Evolutionary conservation across 2,888 invertebrate species (phyloP).

Genomic region (Chrysolina haemoptera): DNA sequence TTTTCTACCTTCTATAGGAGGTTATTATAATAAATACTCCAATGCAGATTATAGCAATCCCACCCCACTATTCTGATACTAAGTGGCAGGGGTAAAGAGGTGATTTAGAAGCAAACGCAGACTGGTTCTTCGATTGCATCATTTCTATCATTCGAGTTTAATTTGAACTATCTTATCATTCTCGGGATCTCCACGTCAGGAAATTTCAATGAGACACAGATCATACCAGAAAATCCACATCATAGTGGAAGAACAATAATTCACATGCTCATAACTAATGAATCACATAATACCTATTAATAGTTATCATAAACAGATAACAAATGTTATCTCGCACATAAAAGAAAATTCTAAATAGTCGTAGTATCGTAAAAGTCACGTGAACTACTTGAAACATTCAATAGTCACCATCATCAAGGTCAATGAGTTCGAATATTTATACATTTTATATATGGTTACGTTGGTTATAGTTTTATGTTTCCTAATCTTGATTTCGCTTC

Average conservation of each 20-base stretch:
- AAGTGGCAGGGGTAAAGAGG: too few relatives aligned
- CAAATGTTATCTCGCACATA: not conserved
- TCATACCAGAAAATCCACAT: not conserved
- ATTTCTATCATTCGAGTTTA: too few relatives aligned
- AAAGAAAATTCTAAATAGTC: not conserved
- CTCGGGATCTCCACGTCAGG: not conserved
- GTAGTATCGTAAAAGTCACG: slow-evolving; percentile 9
- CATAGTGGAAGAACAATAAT: not conserved
- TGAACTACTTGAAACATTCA: slow-evolving; percentile 18
- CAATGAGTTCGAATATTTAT: slow-evolving; percentile 3
- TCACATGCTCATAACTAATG: not conserved
- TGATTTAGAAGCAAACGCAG: too few relatives aligned
- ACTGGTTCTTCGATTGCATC: too few relatives aligned
- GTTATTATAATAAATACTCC: too few relatives aligned
- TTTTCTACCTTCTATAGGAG: too few relatives aligned
- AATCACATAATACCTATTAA: slow-evolving; percentile 5
- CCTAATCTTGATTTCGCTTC: not conserved
- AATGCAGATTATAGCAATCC: too few relatives aligned
- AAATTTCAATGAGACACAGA: not conserved
- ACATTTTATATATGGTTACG: not conserved
- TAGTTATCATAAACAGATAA: slow-evolving; percentile 8
- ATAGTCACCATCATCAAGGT: slow-evolving; percentile 8
- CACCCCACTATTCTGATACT: too few relatives aligned
- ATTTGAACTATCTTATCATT: not conserved
- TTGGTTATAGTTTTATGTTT: not conserved